Evolutionary conservation across 2,113 vertebrate species (phyloP), one percentile per base, ranked within the genome.

Genomic region (Helogale parvula): DNA sequence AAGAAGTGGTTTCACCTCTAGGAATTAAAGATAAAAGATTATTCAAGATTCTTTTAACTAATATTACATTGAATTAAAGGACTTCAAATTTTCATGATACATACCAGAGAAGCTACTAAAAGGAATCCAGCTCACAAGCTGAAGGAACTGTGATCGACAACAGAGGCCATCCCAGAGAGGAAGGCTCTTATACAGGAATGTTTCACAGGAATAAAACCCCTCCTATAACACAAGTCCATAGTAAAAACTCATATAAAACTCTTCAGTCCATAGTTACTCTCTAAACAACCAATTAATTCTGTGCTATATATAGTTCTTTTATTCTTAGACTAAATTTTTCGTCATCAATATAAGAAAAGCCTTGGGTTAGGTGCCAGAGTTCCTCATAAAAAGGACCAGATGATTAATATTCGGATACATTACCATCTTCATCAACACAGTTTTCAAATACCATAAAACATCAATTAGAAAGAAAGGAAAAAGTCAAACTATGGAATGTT

Each of bases 161-260:
- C 98, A 98, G 50, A 83, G 79, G 21, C 99, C 99, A 80, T 99
- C 99, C 99, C 99, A 99, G 65, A 99, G 98, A 81, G 98, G 99
- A 85, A 99, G 99, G 90, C 99, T 99, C 97, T 99, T 99, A 87
- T 99, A 99, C 11, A 99, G 98, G 97, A 99, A 99, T 45, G 98
- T 98, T 97, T 99, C 99, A 47, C 99, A 99, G 72, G 99, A 99
- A 96, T 98, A 98, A 98, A 99, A 99, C 0, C 99, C 99, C 96
- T 99, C 99, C 99, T 99, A 97, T 66, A 96, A 96, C 82, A 94
- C 72, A 97, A 60, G 66, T 71, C 41, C 50, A 94, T 77, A 35
- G n/a, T 7, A 96, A 94, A 74, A 97, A 25, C 15, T 86, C 93
- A 94, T 21, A 90, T 65, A 80, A 93, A 83, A 87, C 15, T 66